phyloP scores from a whole-genome alignment of 2,797 vertebrate species.

The Parauchenoglanis ngamensis region DNA sequence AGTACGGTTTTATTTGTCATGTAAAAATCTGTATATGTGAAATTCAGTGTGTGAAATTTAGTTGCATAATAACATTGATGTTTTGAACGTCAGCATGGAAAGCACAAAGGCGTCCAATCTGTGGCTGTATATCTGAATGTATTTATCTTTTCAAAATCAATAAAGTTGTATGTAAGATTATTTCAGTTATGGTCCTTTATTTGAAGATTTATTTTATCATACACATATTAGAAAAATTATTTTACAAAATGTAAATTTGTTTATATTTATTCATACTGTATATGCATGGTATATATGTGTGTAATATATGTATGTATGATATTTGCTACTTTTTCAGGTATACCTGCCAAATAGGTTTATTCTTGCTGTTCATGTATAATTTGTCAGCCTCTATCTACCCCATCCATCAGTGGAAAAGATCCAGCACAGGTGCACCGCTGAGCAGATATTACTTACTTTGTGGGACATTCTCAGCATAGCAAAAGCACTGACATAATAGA shows the following conservation, averaged over 20 bases:
- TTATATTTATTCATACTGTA: background rate
- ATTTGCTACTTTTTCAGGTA: background rate
- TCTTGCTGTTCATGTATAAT: background rate
- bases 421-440: background rate
- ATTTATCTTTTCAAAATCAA: conserved; percentile 83
- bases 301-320: background rate
- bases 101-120: conserved; percentile 85
- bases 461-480: background rate
- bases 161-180: conserved; percentile 79
- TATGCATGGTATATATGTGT: background rate
- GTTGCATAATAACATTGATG: conserved; percentile 71
- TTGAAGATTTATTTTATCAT: conserved; percentile 13
- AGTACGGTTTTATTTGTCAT: conserved; percentile 68
- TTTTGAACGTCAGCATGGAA: conserved; percentile 78
- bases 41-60: conserved; percentile 69
- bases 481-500: background rate
- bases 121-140: conserved; percentile 83
- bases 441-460: background rate
- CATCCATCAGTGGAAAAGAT: background rate
- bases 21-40: conserved; percentile 70
- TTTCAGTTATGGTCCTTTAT: conserved; percentile 45
- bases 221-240: background rate
- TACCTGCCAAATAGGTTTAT: background rate
- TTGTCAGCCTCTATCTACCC: background rate
- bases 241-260: background rate